phyloP scores from a whole-genome alignment of 2,113 vertebrate genomes.

The Paracanthobrama guichenoti region DNA sequence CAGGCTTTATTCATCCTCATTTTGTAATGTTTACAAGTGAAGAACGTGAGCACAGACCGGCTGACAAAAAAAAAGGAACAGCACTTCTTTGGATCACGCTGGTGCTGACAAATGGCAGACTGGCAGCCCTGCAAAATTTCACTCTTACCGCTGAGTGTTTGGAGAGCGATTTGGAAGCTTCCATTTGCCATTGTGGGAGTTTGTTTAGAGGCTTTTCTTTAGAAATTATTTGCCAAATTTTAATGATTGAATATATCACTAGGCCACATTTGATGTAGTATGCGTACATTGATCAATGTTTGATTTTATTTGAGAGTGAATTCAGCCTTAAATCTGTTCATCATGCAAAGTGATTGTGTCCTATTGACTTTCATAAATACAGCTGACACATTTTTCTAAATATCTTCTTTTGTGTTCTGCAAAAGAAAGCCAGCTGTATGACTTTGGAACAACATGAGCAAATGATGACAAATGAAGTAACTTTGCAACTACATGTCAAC shows the following conservation, averaged over 20 bases:
- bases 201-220: background rate
- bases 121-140: background rate
- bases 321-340: background rate
- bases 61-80: background rate
- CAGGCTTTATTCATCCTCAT: background rate
- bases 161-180: background rate
- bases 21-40: conserved; percentile 5
- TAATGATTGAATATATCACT: background rate
- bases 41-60: background rate
- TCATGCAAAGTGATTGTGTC: background rate
- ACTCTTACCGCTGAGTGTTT: background rate
- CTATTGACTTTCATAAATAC: background rate
- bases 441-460: too few relatives aligned
- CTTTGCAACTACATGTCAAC: too few relatives aligned
- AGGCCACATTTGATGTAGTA: background rate
- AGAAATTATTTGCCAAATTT: background rate
- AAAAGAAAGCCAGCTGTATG: too few relatives aligned
- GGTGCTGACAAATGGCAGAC: conserved; percentile 19
- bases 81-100: background rate
- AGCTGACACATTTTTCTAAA: background rate
- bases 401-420: too few relatives aligned
- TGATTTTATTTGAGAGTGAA: background rate
- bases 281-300: background rate
- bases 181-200: background rate
- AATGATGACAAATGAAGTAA: too few relatives aligned